Evolutionary conservation across 1,140 invertebrate species (phyloP), one percentile per base, ranked within the genome.

Genomic region (Bombus haemorrhoidalis): DNA sequence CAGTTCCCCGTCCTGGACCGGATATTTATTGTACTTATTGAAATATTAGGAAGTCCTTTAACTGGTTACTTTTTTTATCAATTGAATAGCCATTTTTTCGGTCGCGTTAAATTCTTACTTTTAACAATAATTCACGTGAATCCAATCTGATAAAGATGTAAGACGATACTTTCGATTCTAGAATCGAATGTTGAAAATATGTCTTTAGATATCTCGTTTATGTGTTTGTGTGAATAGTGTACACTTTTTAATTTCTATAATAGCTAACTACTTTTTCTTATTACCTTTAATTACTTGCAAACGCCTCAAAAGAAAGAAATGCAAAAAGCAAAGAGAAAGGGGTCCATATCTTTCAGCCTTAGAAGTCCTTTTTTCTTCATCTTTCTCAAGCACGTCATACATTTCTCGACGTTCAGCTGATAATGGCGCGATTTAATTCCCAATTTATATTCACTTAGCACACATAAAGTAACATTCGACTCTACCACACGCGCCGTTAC

Each of bases 361-460:
- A 57, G 39, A 41, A 22, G 13, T n/a, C 3, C 41, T 25, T 41
- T 10, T 8, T 34, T 6, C 12, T 25, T 32, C 18, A 18, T 3
- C 15, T 18, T 41, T 34, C 37, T 12, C 43, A 8, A 37, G 41
- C 59, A n/a, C 39, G 28, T 81, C 39, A 43, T 43, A 73, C n/a
- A 73, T 71, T 43, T 57, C 8, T 62, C 41, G 13, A n/a, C 39
- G 53, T 72, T 39, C 66, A 12, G 68, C 66, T 71, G 76, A 85
- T 85, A 62, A 59, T 68, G 4, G 39, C 53, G 4, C 83, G n/a
- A 80, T 72, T 71, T 80, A 85, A 85, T 85, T 85, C 59, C 25
- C 76, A 85, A 85, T 85, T 79, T 72, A 72, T 83, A 85, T 80
- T 85, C 83, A 72, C 77, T 72, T 71, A 72, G 66, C 66, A 43